Percentiles rank a stretch among this genome's conserved stretches.
Evolutionary conservation across 2,113 vertebrate genomes (phyloP).

Genomic region (Lepus timidus): DNA sequence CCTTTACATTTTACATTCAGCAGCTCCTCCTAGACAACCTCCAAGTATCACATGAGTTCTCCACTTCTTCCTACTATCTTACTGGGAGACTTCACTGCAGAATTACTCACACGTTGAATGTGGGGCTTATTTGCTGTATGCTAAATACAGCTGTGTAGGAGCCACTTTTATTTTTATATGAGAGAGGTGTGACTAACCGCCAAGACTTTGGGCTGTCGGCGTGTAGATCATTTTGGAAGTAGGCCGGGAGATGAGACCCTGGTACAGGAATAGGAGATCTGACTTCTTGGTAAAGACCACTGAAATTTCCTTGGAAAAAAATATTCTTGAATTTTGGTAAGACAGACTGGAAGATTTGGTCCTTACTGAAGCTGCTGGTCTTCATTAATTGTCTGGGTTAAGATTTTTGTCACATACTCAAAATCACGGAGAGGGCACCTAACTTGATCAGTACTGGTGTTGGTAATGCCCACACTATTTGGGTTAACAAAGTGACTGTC

Average conservation of each 20-base stretch:
- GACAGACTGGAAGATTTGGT: constrained; percentile 68
- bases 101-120: constrained; percentile 64
- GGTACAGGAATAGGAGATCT: not conserved
- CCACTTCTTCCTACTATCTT: constrained; percentile 50
- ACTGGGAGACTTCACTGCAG: constrained; percentile 19
- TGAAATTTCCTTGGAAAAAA: constrained; percentile 61
- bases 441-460: constrained; percentile 64
- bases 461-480: constrained; percentile 72
- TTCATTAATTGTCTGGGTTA: constrained; percentile 51
- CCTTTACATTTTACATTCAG: constrained; percentile 50
- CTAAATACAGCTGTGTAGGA: constrained; percentile 61
- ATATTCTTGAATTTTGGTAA: constrained; percentile 56
- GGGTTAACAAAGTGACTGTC: constrained; percentile 68
- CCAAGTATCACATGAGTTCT: not conserved
- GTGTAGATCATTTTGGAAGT: not conserved
- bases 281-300: not conserved
- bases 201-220: not conserved
- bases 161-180: not conserved
- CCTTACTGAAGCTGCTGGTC: constrained; percentile 72
- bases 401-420: constrained; percentile 68
- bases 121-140: constrained; percentile 12
- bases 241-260: not conserved
- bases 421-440: constrained; percentile 68
- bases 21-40: constrained; percentile 46
- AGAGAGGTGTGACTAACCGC: constrained; percentile 24